Base-by-base conservation (phyloP, 1,140 invertebrate species). In the Sitodiplosis mosellana region DNA sequence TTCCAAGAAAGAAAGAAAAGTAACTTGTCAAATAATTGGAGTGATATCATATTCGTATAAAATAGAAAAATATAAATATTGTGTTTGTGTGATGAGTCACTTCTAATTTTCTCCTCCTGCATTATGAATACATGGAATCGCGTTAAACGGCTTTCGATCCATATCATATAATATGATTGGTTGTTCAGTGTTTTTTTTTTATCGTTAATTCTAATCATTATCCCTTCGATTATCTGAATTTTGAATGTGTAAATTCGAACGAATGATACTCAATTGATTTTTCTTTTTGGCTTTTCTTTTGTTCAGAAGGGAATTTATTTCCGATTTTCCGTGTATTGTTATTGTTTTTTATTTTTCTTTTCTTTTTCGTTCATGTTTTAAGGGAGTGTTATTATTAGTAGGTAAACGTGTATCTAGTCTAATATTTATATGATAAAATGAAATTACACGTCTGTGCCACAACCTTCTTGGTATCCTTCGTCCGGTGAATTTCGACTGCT, bases 401-500 rank as follows among this genome's bases (percentile, higher is more conserved):
- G 19, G 14, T 19, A 42, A 19, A 19, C 18, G 41, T 42, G 18
- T 20, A 42, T 18, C 41, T 38, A 38, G 14, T 38, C 12, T 17
- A n/a, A 5, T 38, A n/a, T 38, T 7, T 17, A 38, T n/a, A 20
- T 18, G 20, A 18, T 43, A 18, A 5, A 43, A 43, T 47, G 18
- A 47, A 17, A 54, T 60, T 64, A 91, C 59, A 91, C 87, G 65
- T 91, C 87, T 18, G 87, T 90, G 38, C 85, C 87, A 61, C 85
- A 87, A 50, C 85, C 85, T 68, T 91, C 88, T 61, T 89, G 87
- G 57, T 88, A 91, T 15, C 86, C 83, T 63, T 91, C 87, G 58
- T 91, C 88, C 15, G 84, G 83, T 1, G 84, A 84, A 61, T 83
- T 87, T 56, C 84, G 74, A 51, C 78, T 84, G 53, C 78, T 81